Base-by-base conservation (phyloP, 1,140 invertebrate species). In the Zophobas morio region DNA sequence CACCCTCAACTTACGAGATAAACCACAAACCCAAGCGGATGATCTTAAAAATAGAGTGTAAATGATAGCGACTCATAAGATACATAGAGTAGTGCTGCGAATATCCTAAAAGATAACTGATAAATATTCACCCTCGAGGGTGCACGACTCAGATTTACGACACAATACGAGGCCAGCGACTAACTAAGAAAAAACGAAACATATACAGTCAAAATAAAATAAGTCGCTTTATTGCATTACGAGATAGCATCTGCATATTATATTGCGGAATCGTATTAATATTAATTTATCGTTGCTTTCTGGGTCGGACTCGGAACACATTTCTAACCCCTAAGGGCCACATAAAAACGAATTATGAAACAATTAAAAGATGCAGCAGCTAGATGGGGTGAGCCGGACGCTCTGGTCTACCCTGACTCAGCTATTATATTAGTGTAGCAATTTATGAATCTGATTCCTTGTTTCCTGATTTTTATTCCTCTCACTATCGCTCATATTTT, bases 1-100 rank as follows among this genome's bases (percentile, higher is more conserved):
- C 60, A 33, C 3, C 39, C 60, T 66, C 32, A 66, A 42, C 36
- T 40, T 42, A 66, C 4, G 8, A 66, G 60, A 66, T 66, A 66
- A 66, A 39, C 20, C 4, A 42, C n/a, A 66, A 39, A 66, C 42
- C 60, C 20, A 40, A n/a, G 37, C 39, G 60, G 60, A 66, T 66
- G 60, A 66, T 66, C 78, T 77, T 56, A 75, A 80, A 80, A 80
- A 80, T 80, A 71, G 78, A 73, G 78, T 80, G 78, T 80, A 80
- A 80, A 80, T 80, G 78, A 80, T 80, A 80, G 78, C 76, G 71
- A 75, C 72, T 80, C 76, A 76, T 74, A 72, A 80, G 72, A 73
- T 73, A 66, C 70, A 71, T 54, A 74, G 70, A 75, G 71, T 77
- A 63, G 74, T 63, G 78, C 60, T 46, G n/a, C 39, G 60, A 66